Evolutionary conservation across 1,140 invertebrate species (phyloP).

Genomic region (Drosophila mayri): DNA sequence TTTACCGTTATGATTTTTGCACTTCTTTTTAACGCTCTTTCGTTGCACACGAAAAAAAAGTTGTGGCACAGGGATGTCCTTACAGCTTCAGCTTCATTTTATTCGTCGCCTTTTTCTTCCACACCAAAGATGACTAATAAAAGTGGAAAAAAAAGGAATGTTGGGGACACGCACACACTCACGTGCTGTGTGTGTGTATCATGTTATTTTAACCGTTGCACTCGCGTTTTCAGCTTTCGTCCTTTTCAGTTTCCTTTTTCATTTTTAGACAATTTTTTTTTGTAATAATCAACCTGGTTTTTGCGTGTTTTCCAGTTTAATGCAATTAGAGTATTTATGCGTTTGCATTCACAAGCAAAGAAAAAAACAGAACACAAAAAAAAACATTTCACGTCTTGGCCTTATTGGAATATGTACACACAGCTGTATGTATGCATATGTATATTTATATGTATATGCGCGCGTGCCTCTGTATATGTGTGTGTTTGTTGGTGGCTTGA

Average conservation of each 20-base stretch:
- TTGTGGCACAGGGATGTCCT: constrained; percentile 4
- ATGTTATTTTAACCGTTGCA: constrained; percentile 67
- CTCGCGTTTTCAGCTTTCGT: constrained; percentile 38
- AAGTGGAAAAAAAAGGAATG: constrained; percentile 23
- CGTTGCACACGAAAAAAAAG: constrained; percentile 35
- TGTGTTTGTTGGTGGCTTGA: constrained; percentile 70
- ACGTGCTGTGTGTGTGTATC: constrained; percentile 53
- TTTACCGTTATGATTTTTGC: constrained; percentile 40
- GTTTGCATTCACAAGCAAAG: constrained; percentile 37
- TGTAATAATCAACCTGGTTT: constrained; percentile 13
- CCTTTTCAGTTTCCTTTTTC: constrained; percentile 33
- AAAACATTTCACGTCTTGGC: constrained; percentile 66
- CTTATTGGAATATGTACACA: constrained; percentile 64
- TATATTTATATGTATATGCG: constrained; percentile 39
- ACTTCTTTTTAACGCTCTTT: constrained; percentile 24
- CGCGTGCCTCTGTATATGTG: constrained; percentile 45
- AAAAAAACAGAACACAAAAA: constrained; percentile 41
- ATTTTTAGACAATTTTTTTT: constrained; percentile 27
- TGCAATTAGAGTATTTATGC: constrained; percentile 54
- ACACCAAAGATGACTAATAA: constrained; percentile 44
- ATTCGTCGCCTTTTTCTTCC: constrained; percentile 15
- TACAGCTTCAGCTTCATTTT: constrained; percentile 18
- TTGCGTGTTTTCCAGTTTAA: constrained; percentile 23
- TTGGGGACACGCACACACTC: constrained; percentile 27
- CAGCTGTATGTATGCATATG: constrained; percentile 50